Evolutionary conservation across 1,140 invertebrate species (phyloP).

Genomic region (Rhyzopertha dominica): DNA sequence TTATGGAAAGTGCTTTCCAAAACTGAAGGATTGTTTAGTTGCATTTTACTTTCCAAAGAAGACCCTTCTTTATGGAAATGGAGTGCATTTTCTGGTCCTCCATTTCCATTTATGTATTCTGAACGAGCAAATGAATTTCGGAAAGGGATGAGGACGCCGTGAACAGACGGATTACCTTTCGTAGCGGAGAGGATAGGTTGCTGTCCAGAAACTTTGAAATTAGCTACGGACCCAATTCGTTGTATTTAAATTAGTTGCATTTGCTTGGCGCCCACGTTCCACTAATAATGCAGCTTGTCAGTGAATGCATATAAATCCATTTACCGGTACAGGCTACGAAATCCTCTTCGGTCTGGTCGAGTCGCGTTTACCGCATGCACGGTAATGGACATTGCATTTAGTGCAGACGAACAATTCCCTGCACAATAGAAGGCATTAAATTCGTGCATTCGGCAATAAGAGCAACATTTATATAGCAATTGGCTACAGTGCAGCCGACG

Average conservation of each 20-base stretch:
- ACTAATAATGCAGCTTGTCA: conserved; percentile 6
- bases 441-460: conserved; percentile 21
- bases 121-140: too few species aligned
- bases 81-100: too few species aligned
- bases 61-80: too few species aligned
- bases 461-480: conserved; percentile 20
- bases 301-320: not conserved
- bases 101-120: too few species aligned
- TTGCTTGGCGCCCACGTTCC: conserved; percentile 9
- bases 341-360: not conserved
- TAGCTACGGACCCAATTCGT: too few species aligned
- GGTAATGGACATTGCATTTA: conserved; percentile 22
- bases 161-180: too few species aligned
- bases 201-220: too few species aligned
- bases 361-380: conserved; percentile 2
- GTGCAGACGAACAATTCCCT: conserved; percentile 17
- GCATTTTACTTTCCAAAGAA: too few species aligned
- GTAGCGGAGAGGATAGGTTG: too few species aligned
- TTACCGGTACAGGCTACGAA: not conserved
- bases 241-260: conserved; percentile 14
- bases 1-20: too few species aligned
- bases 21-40: too few species aligned
- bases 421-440: conserved; percentile 23
- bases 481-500: conserved; percentile 13
- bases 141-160: too few species aligned